Evolutionary conservation across 2,888 invertebrate species (phyloP).

Genomic region (Morpho achilles): DNA sequence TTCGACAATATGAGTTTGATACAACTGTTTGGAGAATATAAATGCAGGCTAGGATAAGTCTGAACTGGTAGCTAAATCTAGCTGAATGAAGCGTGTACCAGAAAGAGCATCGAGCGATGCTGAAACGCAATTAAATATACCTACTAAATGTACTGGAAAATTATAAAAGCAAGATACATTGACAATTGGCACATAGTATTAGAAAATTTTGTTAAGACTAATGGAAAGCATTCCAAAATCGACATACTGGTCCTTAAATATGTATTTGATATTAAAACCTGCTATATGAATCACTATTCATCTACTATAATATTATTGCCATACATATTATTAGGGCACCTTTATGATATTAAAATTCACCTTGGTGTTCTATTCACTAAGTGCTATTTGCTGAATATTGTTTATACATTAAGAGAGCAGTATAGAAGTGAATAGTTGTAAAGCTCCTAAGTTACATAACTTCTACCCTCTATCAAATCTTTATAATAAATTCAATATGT

Average conservation of each 20-base stretch:
- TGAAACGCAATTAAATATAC: no score
- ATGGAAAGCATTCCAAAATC: slow-evolving; percentile 1
- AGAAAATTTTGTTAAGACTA: no score
- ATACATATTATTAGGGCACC: slow-evolving; percentile 34
- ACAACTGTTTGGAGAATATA: no score
- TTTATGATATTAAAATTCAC: slow-evolving; percentile 25
- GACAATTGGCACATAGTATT: background rate
- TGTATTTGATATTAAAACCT: background rate
- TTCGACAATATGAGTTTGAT: no score
- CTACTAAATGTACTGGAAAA: no score
- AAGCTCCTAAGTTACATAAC: slow-evolving; percentile 26
- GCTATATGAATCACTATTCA: slow-evolving; percentile 18
- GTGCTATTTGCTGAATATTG: slow-evolving; percentile 20
- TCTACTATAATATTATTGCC: slow-evolving; percentile 37
- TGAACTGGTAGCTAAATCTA: no score
- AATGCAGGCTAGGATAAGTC: no score
- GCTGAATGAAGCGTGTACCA: no score
- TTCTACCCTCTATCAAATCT: slow-evolving; percentile 23
- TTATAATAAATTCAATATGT: slow-evolving; percentile 24
- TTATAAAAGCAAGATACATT: no score
- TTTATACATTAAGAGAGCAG: slow-evolving; percentile 13
- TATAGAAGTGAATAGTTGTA: slow-evolving; percentile 25
- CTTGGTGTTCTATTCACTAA: slow-evolving; percentile 27
- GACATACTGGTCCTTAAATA: slow-evolving; percentile 1
- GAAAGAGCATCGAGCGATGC: no score